Evolutionary conservation across 2,888 invertebrate genomes (phyloP), one percentile per base, ranked within the genome.

Genomic region (Leptura quadrifasciata): DNA sequence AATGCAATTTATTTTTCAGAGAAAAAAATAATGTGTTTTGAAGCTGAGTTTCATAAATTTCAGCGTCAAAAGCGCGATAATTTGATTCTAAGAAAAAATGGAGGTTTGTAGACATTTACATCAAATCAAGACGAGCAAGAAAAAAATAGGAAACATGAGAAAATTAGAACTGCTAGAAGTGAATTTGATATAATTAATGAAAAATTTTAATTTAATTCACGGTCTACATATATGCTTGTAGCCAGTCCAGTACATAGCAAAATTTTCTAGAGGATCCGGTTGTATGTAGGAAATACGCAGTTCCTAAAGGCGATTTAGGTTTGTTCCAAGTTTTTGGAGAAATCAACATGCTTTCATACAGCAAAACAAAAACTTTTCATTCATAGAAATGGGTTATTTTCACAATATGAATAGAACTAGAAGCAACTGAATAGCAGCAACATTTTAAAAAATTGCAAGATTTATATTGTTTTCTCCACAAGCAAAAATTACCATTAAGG

Each of bases 351-450:
- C 96, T 39, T 99, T 97, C 88, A 91, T 98, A 18, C 98, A 98
- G 89, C 94, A 96, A 75, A 95, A 96, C 78, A 98, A 98, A 88
- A 97, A 97, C 87, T 99, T 98, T 90, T 98, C 97, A 31, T 99
- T 99, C 88, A 94, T 98, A 70, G 93, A 96, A 90, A 91, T 97
- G 93, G 98, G 98, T 88, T 98, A 94, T 85, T 94, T 97, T 87
- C 92, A 93, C 0, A 97, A 96, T 90, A 98, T 98, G 24, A 97
- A 98, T 88, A 95, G 94, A 85, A 98, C 98, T 15, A 98, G 98
- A 88, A 95, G 72, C 97, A 97, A 82, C 90, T 99, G 52, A 98
- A 99, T 90, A 98, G 98, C 0, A 93, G 98, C 0, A 93, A 93
- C 79, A 90, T 93, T 86, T 92, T 96, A 18, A 96, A 95, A 86